Conservation (phyloP, 2,888 invertebrate species). For the Sycophila texana region DNA sequence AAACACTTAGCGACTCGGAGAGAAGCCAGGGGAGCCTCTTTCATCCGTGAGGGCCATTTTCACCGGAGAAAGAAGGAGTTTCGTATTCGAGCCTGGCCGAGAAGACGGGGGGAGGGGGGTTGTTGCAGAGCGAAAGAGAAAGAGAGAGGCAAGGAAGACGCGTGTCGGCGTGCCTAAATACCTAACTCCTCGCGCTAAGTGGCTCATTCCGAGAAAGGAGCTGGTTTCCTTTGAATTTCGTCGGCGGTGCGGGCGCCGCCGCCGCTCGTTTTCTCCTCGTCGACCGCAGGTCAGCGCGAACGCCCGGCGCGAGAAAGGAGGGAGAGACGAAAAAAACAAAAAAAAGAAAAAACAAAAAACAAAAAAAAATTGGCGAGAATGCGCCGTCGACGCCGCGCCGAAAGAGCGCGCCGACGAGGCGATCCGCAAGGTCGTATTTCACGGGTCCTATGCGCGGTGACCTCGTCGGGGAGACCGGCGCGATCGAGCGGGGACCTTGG, state of each 20-base stretch:
- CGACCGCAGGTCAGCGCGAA: conserved; percentile 36
- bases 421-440: conserved; percentile 63
- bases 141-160: neutral
- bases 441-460: conserved; percentile 58
- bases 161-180: conserved; percentile 56
- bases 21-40: conserved; percentile 7
- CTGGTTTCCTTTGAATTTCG: conserved; percentile 65
- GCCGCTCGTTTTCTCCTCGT: conserved; percentile 37
- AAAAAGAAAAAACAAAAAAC: too few species aligned
- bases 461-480: conserved; percentile 30
- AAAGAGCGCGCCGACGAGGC: conserved; percentile 57
- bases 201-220: conserved; percentile 60
- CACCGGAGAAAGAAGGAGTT: conserved; percentile 17
- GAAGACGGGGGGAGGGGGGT: neutral
- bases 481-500: conserved; percentile 8
- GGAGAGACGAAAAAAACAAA: too few species aligned
- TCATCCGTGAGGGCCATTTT: conserved; percentile 34
- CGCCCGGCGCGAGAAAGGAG: too few species aligned
- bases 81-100: too few species aligned
- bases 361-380: neutral
- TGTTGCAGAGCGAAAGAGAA: neutral
- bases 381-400: conserved; percentile 38
- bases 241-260: conserved; percentile 62
- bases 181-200: conserved; percentile 56
- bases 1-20: conserved; percentile 30